Evolutionary conservation across 2,888 invertebrate species (phyloP).

Genomic region (Macrophya alboannulata): DNA sequence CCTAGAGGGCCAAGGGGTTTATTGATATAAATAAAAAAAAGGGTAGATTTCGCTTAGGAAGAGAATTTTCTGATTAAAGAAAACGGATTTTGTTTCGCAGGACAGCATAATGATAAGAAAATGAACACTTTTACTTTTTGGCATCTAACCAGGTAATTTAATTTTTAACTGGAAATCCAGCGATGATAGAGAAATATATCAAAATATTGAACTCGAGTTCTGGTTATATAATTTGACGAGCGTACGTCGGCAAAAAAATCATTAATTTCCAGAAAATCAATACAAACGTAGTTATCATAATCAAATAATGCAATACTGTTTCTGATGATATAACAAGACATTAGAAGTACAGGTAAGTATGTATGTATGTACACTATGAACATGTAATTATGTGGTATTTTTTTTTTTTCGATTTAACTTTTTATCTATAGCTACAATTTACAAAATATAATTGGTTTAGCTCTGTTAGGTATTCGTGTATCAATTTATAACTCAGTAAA

Average conservation of each 20-base stretch:
- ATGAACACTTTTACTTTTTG: not conserved
- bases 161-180: not conserved
- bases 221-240: not conserved
- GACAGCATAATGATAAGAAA: not conserved
- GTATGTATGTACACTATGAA: not conserved
- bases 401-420: not conserved
- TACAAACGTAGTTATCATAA: not conserved
- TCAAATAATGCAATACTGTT: not conserved
- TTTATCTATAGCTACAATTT: not conserved
- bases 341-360: not conserved
- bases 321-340: not conserved
- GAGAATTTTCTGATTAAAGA: not conserved
- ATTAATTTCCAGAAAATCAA: not conserved
- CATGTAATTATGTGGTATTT: conserved; percentile 3
- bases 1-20: too few species aligned
- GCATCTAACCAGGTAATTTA: not conserved
- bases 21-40: too few species aligned
- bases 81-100: too few species aligned
- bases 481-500: not conserved
- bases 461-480: not conserved
- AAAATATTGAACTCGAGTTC: not conserved
- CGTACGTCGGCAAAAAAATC: not conserved
- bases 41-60: too few species aligned
- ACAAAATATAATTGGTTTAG: not conserved
- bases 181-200: not conserved